Conservation (phyloP, 2,888 invertebrate species). For the Apodemia hepburni region DNA sequence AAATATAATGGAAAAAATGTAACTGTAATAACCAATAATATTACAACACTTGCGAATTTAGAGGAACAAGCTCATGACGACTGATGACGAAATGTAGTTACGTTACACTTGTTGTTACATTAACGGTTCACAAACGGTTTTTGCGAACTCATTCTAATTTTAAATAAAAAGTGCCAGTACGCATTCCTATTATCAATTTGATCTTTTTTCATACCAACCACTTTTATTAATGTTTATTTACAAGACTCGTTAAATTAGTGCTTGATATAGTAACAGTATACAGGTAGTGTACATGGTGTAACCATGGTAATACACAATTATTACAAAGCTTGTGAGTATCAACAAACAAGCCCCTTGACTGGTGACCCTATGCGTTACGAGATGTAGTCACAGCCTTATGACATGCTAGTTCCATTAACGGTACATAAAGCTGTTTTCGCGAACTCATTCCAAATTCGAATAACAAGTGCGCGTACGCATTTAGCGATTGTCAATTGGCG, state of each 20-base stretch:
- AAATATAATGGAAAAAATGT: no score
- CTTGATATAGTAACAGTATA: background rate
- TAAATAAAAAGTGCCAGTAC: slow-evolving; percentile 51
- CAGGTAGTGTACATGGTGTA: no score
- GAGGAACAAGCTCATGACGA: background rate
- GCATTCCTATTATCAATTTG: slow-evolving; percentile 27
- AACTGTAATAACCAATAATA: no score
- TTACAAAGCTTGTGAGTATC: background rate
- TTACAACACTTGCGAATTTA: no score
- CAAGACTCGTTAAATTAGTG: background rate
- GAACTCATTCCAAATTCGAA: slow-evolving; percentile 62
- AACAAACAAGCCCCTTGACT: background rate
- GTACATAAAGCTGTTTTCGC: slow-evolving; percentile 57
- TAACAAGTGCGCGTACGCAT: slow-evolving; percentile 47
- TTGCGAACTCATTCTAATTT: slow-evolving; percentile 60
- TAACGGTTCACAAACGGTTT: slow-evolving; percentile 66
- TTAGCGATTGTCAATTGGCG: slow-evolving; percentile 11
- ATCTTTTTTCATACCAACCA: background rate
- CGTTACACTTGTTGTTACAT: slow-evolving; percentile 52
- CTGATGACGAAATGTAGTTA: slow-evolving; percentile 31
- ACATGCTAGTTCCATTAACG: slow-evolving; percentile 65
- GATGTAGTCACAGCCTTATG: slow-evolving; percentile 42
- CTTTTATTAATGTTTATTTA: background rate
- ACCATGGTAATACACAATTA: background rate
- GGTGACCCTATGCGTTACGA: slow-evolving; percentile 16